phyloP scores from a whole-genome alignment of 1,140 invertebrate genomes.

The Drosophila pallidifrons region DNA sequence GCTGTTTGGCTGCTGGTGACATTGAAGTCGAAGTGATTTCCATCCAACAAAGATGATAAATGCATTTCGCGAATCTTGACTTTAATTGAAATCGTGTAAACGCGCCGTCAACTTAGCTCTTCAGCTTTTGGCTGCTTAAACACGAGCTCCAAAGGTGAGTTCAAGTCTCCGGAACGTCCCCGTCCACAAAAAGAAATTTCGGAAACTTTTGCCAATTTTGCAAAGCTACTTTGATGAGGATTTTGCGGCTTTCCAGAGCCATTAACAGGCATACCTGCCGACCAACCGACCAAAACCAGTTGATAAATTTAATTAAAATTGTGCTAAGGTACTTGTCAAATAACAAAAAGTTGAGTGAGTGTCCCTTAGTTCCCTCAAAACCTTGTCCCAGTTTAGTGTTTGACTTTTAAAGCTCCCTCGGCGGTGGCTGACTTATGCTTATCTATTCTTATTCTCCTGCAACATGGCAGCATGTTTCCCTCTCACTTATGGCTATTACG shows the following conservation, averaged over 20 bases:
- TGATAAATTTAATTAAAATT: conserved; percentile 44
- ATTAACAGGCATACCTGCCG: not conserved
- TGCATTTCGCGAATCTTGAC: conserved; percentile 11
- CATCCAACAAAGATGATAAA: conserved; percentile 23
- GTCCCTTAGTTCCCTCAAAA: too few relatives aligned
- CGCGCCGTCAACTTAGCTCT: conserved; percentile 13
- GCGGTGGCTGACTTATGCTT: not conserved
- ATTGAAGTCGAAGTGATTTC: conserved; percentile 28
- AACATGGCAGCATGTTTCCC: not conserved
- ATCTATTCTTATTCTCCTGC: conserved; percentile 15
- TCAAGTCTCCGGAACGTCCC: not conserved
- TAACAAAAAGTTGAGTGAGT: conserved; percentile 9
- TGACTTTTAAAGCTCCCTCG: not conserved
- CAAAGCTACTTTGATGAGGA: conserved; percentile 26
- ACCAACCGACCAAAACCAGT: not conserved
- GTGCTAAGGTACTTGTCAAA: conserved; percentile 1
- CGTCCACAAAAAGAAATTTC: not conserved
- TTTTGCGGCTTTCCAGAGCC: conserved; percentile 28
- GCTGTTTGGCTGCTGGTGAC: conserved; percentile 22
- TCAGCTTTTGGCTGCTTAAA: conserved; percentile 1
- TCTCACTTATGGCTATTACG: conserved; percentile 26
- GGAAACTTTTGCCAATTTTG: conserved; percentile 33
- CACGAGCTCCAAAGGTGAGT: conserved; percentile 29
- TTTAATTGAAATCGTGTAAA: conserved; percentile 42
- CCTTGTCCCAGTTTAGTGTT: not conserved